These are phyloP conservation scores for Alosa sapidissima DNA, from an alignment of 2,797 vertebrate species.

Conservation along the genomic window DNA sequence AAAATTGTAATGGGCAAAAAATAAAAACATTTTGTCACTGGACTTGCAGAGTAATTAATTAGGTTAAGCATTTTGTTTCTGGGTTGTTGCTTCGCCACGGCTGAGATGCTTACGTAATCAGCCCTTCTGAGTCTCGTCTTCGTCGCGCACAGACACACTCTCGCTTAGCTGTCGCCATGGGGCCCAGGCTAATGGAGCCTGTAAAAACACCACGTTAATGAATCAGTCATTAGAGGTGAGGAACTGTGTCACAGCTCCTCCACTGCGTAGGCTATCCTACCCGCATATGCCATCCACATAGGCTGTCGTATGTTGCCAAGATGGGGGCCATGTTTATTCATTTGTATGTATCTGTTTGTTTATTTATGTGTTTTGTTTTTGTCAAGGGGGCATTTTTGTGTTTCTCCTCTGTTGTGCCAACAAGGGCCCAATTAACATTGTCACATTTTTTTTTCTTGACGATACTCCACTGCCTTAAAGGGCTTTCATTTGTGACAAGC, in stretches of 20 bases:
- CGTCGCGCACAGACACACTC: neutral
- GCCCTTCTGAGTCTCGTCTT: neutral
- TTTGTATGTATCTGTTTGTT: neutral
- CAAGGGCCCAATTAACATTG: neutral
- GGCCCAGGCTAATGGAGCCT: neutral
- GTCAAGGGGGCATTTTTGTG: neutral
- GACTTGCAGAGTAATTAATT: conserved; percentile 30
- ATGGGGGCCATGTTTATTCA: neutral
- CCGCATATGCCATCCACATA: too few species aligned
- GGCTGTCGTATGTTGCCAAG: neutral
- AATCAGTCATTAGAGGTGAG: neutral
- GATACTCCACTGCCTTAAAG: neutral
- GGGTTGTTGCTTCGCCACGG: neutral
- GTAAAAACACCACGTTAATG: neutral
- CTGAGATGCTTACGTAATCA: neutral
- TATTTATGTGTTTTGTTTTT: neutral
- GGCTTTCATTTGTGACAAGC: neutral
- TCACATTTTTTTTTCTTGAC: neutral
- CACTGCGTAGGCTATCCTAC: too few species aligned
- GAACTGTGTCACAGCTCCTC: neutral
- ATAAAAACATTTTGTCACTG: neutral
- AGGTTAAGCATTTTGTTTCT: neutral
- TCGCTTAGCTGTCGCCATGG: neutral
- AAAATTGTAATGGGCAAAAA: neutral
- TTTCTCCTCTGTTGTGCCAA: neutral